Percentiles rank a stretch among this genome's conserved stretches.
Conservation (phyloP, 2,113 vertebrate species). For the Thamnophis sirtalis region DNA sequence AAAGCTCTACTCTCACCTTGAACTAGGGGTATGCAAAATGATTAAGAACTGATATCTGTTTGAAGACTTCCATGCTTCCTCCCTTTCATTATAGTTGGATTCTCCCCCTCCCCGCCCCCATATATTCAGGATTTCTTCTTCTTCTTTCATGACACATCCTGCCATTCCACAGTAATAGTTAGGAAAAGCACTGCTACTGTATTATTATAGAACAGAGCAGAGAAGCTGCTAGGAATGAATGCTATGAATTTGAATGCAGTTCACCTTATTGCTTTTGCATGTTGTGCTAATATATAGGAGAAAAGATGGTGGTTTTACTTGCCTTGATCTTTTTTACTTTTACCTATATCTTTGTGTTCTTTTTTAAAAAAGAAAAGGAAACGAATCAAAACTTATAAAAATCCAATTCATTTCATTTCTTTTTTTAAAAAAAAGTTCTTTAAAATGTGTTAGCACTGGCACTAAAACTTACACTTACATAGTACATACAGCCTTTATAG, state of each 20-base stretch:
- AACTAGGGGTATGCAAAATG: constrained; percentile 11
- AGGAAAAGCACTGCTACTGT: neutral
- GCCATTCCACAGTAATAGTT: neutral
- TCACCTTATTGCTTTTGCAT: neutral
- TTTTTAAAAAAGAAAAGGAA: neutral
- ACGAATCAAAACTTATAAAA: neutral
- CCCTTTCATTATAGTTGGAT: neutral
- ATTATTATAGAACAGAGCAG: neutral
- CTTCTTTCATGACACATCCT: neutral
- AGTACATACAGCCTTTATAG: too few species aligned
- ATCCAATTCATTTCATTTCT: neutral
- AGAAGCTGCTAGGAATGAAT: neutral
- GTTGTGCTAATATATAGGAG: neutral
- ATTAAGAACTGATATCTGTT: constrained; percentile 10
- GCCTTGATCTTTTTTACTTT: neutral
- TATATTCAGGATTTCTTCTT: fast-evolving
- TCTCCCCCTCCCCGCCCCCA: neutral
- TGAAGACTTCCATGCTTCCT: neutral
- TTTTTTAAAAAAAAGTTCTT: neutral
- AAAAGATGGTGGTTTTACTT: neutral
- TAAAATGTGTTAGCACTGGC: neutral
- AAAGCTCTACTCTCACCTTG: neutral
- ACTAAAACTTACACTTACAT: too few species aligned
- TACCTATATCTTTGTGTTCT: neutral
- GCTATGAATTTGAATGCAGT: neutral